A percentile compares a stretch with the other conserved stretches of the same genome.
phyloP scores from a whole-genome alignment of 1,140 invertebrate species.

The Paraescarpia echinospica region DNA sequence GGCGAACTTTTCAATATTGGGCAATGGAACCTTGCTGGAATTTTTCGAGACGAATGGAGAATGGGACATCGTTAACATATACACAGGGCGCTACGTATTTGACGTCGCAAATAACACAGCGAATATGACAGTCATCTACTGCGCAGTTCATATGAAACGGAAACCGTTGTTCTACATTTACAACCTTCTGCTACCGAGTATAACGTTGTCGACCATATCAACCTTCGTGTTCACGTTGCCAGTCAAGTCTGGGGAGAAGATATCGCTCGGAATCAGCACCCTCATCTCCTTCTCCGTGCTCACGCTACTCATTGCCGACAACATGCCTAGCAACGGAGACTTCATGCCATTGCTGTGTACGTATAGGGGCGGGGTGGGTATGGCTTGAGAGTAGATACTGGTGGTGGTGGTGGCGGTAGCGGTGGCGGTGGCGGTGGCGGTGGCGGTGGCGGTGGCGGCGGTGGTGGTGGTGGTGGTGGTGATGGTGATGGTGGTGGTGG shows the following conservation, averaged over 20 bases:
- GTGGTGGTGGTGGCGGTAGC: slow-evolving; percentile 9
- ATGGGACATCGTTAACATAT: neutral
- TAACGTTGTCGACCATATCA: neutral
- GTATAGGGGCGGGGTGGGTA: neutral
- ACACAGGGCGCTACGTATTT: neutral
- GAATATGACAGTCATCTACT: neutral
- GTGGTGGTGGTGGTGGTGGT: no score
- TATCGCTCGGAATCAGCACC: slow-evolving; percentile 54
- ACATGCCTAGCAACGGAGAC: neutral
- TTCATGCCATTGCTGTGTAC: slow-evolving; percentile 17
- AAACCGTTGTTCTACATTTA: neutral
- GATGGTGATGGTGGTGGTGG: no score
- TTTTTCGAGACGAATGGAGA: neutral
- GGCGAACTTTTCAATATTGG: neutral
- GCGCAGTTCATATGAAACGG: neutral
- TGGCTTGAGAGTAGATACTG: neutral
- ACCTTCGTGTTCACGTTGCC: slow-evolving; percentile 86
- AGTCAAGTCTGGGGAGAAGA: slow-evolving; percentile 98
- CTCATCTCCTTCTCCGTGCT: slow-evolving; percentile 19
- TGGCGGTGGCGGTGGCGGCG: no score
- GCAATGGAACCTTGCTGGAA: neutral
- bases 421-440: neutral
- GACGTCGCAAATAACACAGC: neutral
- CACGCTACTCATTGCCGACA: neutral
- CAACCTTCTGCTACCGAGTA: slow-evolving; percentile 1